phyloP scores from a whole-genome alignment of 2,888 invertebrate genomes.

The Omphaloscelis lunosa region DNA sequence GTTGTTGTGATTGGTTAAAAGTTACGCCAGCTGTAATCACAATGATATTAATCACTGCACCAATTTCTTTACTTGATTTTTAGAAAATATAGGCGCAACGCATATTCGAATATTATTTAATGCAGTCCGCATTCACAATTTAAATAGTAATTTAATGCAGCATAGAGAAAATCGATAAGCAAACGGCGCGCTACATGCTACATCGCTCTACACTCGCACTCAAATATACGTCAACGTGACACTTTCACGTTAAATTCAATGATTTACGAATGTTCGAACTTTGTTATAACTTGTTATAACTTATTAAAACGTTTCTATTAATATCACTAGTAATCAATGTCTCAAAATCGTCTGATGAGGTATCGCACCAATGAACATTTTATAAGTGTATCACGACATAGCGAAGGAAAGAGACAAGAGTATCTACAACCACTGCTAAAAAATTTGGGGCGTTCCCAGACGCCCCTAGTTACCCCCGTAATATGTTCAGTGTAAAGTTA shows the following conservation, averaged over 20 bases:
- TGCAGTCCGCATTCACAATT: constrained; percentile 86
- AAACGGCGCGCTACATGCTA: constrained; percentile 87
- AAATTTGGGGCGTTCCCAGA: constrained; percentile 82
- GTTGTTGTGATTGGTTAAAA: constrained; percentile 39
- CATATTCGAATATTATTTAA: constrained; percentile 74
- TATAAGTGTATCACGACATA: constrained; percentile 71
- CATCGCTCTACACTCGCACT: constrained; percentile 80
- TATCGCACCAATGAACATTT: constrained; percentile 76
- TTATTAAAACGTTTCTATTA: constrained; percentile 61
- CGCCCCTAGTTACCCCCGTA: constrained; percentile 71
- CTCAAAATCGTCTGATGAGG: constrained; percentile 71
- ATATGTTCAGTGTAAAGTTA: constrained; percentile 50
- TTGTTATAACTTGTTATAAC: constrained; percentile 50
- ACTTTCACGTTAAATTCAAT: constrained; percentile 74
- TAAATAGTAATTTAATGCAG: constrained; percentile 88
- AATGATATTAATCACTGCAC: constrained; percentile 67
- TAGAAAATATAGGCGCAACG: constrained; percentile 72
- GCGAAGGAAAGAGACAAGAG: constrained; percentile 82
- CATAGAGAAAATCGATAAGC: constrained; percentile 90
- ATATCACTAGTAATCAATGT: constrained; percentile 68
- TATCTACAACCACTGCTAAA: constrained; percentile 70
- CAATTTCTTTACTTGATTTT: constrained; percentile 69
- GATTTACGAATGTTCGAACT: constrained; percentile 66
- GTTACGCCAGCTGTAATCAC: constrained; percentile 59
- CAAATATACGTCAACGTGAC: constrained; percentile 77